Conservation (phyloP, 2,113 vertebrate species). For the Phycodurus eques region DNA sequence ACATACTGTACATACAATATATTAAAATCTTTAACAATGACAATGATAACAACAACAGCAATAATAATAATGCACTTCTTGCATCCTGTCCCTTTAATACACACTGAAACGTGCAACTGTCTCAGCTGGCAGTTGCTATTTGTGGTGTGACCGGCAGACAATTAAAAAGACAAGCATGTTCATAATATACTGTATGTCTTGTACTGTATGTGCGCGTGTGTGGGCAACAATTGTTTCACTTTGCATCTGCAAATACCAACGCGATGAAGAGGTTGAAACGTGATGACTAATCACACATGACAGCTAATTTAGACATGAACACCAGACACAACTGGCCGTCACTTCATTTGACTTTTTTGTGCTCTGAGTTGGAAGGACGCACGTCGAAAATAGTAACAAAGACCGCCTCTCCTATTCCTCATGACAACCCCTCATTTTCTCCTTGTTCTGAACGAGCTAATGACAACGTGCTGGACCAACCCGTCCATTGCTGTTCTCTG, state of each 20-base stretch:
- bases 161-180: background rate
- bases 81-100: background rate
- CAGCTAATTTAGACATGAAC: slow-evolving; percentile 40
- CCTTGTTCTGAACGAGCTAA: slow-evolving; percentile 31
- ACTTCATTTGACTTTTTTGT: slow-evolving; percentile 1
- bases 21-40: too few species aligned
- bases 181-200: background rate
- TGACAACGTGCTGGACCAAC: slow-evolving; percentile 25
- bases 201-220: background rate
- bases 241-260: background rate
- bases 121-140: background rate
- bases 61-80: background rate
- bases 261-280: background rate
- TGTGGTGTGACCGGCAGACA: background rate
- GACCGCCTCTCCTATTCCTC: background rate
- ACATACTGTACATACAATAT: background rate
- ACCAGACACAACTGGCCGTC: slow-evolving; percentile 21
- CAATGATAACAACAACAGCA: too few species aligned
- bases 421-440: slow-evolving; percentile 63
- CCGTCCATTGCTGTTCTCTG: background rate
- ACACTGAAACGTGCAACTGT: background rate
- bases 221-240: too few species aligned
- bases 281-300: slow-evolving; percentile 23
- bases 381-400: slow-evolving; percentile 28
- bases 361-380: background rate